Percentiles rank a stretch among this genome's conserved stretches.
Evolutionary conservation across 2,113 vertebrate species (phyloP).

Genomic region (Microtus montanus): DNA sequence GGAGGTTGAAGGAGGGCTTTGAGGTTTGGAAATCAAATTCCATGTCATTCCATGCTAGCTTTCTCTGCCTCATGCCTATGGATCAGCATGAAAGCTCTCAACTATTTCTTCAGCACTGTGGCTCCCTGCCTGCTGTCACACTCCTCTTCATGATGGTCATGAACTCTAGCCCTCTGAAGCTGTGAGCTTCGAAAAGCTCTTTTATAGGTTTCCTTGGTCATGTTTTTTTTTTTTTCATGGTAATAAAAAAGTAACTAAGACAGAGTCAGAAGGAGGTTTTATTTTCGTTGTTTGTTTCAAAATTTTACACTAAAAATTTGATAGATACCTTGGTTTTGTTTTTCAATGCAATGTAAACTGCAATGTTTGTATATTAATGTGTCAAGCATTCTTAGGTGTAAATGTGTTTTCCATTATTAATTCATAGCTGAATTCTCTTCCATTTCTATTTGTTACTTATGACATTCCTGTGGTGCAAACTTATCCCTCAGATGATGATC

Average conservation of each 20-base stretch:
- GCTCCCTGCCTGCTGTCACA: too few relatives aligned
- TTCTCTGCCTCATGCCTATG: not conserved
- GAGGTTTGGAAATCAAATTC: not conserved
- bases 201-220: too few relatives aligned
- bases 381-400: not conserved
- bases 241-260: not conserved
- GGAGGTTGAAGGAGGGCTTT: not conserved
- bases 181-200: not conserved
- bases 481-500: not conserved
- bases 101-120: too few relatives aligned
- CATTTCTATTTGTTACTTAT: not conserved
- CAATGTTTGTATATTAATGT: not conserved
- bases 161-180: not conserved
- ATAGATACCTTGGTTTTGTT: not conserved
- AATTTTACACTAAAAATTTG: conserved; percentile 16
- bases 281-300: not conserved
- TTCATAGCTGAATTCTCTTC: conserved; percentile 9
- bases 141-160: too few relatives aligned
- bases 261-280: not conserved
- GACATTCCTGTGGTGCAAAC: not conserved
- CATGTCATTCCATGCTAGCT: not conserved
- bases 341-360: not conserved
- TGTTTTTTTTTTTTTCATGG: not conserved
- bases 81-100: not conserved
- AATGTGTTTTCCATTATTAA: not conserved